phyloP scores from a whole-genome alignment of 1,140 invertebrate species.

The Probaryconus sp. region DNA sequence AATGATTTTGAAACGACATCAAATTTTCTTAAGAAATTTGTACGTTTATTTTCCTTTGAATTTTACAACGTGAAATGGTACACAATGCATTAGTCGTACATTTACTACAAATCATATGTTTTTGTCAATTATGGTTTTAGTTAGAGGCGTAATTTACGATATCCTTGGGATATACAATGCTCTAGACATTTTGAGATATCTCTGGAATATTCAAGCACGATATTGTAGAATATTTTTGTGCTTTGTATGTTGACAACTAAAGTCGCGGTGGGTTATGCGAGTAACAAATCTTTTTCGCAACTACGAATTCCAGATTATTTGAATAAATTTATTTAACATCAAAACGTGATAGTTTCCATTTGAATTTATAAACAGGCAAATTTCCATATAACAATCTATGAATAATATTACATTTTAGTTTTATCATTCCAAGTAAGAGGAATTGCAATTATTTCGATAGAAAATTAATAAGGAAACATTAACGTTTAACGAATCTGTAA shows the following conservation, averaged over 20 bases:
- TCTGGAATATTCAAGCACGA: constrained; percentile 32
- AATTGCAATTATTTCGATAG: no score
- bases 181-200: constrained; percentile 27
- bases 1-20: no score
- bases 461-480: no score
- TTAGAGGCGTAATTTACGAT: constrained; percentile 38
- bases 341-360: no score
- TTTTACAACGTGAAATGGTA: constrained; percentile 19
- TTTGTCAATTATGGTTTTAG: constrained; percentile 33
- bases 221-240: constrained; percentile 30
- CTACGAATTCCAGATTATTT: constrained; percentile 4
- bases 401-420: no score
- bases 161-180: constrained; percentile 26
- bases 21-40: no score
- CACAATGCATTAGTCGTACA: constrained; percentile 19
- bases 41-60: no score
- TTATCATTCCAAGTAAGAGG: no score
- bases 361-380: no score
- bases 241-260: constrained; percentile 35
- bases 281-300: constrained; percentile 21
- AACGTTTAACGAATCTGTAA: no score
- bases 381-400: no score
- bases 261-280: constrained; percentile 11
- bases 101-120: constrained; percentile 43
- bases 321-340: constrained; percentile 1